These are phyloP conservation scores for Microchirus variegatus DNA, from an alignment of 2,797 vertebrate species.

Conservation along the genomic window DNA sequence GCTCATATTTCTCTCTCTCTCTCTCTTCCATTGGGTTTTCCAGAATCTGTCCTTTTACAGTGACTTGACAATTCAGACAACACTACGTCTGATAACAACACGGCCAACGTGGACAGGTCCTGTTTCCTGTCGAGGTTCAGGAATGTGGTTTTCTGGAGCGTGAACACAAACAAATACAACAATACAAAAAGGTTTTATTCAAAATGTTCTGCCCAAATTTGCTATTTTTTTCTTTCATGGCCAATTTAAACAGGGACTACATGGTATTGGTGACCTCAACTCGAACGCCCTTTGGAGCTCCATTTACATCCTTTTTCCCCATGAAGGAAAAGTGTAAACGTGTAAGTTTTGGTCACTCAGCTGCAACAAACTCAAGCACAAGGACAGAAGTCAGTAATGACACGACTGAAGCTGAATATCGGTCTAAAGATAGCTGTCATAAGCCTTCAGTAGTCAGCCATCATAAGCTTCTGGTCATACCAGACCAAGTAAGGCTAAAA, in stretches of 20 bases:
- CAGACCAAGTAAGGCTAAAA: constrained; percentile 3
- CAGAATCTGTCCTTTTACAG: constrained; percentile 78
- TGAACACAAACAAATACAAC: too few species aligned
- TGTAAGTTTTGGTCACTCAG: neutral
- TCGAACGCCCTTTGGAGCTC: neutral
- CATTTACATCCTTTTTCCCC: neutral
- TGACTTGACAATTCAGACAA: constrained; percentile 43
- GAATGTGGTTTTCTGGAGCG: too few species aligned
- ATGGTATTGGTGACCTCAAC: neutral
- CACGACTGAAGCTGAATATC: neutral
- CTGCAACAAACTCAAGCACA: neutral
- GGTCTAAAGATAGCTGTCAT: neutral
- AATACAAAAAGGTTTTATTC: too few species aligned
- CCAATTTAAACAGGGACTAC: too few species aligned
- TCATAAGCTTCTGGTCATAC: neutral
- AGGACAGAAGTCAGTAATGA: neutral
- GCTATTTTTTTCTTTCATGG: too few species aligned
- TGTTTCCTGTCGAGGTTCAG: constrained; percentile 36
- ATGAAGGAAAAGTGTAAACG: neutral
- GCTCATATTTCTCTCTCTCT: constrained; percentile 46
- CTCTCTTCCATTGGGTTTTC: constrained; percentile 53
- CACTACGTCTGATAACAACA: constrained; percentile 48
- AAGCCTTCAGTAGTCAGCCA: neutral
- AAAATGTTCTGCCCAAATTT: too few species aligned
- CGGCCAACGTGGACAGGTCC: constrained; percentile 49